These are phyloP conservation scores for Cryptus viduatorius DNA, from an alignment of 2,888 invertebrate genomes.

Conservation along the genomic window DNA sequence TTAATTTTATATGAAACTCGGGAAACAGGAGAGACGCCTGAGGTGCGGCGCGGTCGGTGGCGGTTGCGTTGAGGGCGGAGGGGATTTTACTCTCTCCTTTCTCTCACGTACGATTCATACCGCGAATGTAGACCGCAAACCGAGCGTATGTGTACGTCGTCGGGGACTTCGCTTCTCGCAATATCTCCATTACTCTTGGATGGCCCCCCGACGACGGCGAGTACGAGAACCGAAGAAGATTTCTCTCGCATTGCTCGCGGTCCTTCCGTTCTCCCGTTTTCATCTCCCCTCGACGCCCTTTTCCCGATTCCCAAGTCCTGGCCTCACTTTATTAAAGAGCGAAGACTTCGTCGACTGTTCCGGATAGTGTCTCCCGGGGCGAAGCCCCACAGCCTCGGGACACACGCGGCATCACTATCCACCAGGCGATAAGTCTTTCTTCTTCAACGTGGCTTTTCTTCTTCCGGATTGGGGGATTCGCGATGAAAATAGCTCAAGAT, in stretches of 20 bases:
- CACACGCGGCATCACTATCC: slow-evolving; percentile 10
- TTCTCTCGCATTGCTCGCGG: slow-evolving; percentile 37
- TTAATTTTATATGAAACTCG: slow-evolving; percentile 77
- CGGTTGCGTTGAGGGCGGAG: background rate
- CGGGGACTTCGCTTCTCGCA: slow-evolving; percentile 55
- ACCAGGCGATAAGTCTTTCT: background rate
- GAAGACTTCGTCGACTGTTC: background rate
- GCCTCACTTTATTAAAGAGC: slow-evolving; percentile 29
- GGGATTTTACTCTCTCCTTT: background rate
- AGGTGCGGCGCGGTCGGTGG: slow-evolving; percentile 7
- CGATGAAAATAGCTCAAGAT: background rate
- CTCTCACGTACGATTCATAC: background rate
- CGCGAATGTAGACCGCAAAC: slow-evolving; percentile 46
- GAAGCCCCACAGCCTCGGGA: slow-evolving; percentile 45
- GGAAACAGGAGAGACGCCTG: background rate
- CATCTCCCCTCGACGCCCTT: background rate
- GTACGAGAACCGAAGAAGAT: slow-evolving; percentile 14
- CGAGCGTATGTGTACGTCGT: slow-evolving; percentile 66
- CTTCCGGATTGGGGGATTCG: background rate
- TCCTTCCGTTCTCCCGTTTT: slow-evolving; percentile 14
- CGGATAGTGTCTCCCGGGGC: background rate
- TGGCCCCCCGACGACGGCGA: slow-evolving; percentile 11
- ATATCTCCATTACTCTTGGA: slow-evolving; percentile 73
- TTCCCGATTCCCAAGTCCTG: background rate
- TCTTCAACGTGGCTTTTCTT: background rate